phyloP scores from a whole-genome alignment of 2,888 invertebrate species.

The Anticlea derivata region DNA sequence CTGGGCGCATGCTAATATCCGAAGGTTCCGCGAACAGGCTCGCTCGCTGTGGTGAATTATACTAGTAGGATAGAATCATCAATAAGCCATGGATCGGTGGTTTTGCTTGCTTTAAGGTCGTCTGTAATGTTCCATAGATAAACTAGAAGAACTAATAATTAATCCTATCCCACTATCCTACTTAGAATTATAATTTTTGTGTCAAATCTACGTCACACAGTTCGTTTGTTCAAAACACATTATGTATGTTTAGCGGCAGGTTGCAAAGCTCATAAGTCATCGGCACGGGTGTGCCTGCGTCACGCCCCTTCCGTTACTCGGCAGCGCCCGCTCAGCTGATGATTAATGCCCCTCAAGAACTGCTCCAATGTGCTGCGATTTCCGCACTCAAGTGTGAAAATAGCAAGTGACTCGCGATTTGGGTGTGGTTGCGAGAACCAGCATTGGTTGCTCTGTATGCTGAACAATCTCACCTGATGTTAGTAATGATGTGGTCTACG shows the following conservation, averaged over 20 bases:
- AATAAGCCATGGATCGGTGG: slow-evolving; percentile 6
- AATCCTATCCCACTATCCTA: too few species aligned
- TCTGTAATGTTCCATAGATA: not conserved
- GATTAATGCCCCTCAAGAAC: slow-evolving; percentile 16
- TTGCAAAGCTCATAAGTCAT: slow-evolving; percentile 12
- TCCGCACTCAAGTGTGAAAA: slow-evolving; percentile 4
- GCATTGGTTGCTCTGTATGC: not conserved
- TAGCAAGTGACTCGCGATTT: not conserved
- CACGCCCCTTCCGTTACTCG: slow-evolving; percentile 11
- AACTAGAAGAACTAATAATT: not conserved
- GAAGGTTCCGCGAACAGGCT: slow-evolving; percentile 3
- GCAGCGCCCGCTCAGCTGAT: not conserved
- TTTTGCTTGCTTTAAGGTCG: too few species aligned
- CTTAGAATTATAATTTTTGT: too few species aligned
- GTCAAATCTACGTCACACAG: too few species aligned
- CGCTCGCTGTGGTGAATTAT: not conserved
- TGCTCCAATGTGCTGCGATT: not conserved
- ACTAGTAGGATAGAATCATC: slow-evolving; percentile 4
- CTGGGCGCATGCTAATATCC: slow-evolving; percentile 9
- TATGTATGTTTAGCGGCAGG: not conserved
- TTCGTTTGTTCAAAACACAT: too few species aligned
- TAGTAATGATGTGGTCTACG: too few species aligned
- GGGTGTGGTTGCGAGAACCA: not conserved
- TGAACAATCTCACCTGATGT: too few species aligned
- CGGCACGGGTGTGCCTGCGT: not conserved